Percentiles rank a stretch among this genome's conserved stretches.
Evolutionary conservation across 2,797 vertebrate species (phyloP).

Genomic region (Argya squamiceps): DNA sequence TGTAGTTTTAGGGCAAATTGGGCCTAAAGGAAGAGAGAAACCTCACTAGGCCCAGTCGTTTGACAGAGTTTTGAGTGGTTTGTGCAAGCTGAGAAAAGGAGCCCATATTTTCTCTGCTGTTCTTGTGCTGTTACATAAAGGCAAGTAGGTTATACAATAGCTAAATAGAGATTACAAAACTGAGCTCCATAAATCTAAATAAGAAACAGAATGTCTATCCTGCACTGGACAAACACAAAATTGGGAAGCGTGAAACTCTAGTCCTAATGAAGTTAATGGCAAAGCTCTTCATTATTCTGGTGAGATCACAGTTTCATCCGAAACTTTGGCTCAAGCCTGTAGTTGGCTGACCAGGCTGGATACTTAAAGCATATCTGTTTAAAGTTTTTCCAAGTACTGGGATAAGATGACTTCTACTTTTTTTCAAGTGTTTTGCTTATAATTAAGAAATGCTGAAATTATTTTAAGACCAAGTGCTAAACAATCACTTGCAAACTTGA

Average conservation of each 20-base stretch:
- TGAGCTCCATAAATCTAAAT: slow-evolving; percentile 5
- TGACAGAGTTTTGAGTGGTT: neutral
- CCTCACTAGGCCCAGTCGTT: neutral
- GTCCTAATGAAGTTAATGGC: slow-evolving; percentile 16
- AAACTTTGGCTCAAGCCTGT: neutral
- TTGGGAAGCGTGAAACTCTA: neutral
- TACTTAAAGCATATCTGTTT: neutral
- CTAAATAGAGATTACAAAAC: slow-evolving; percentile 20
- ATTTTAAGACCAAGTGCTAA: neutral
- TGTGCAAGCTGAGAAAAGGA: neutral
- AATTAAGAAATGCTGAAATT: neutral
- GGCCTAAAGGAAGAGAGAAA: neutral
- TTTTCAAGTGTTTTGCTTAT: neutral
- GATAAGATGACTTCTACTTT: neutral
- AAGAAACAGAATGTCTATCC: slow-evolving; percentile 5
- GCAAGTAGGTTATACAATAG: slow-evolving; percentile 5
- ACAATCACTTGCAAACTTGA: neutral
- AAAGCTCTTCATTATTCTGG: neutral
- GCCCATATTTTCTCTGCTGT: neutral
- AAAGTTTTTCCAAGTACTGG: neutral
- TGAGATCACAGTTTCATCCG: neutral
- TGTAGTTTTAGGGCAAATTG: neutral
- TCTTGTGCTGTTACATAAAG: neutral
- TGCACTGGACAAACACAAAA: neutral
- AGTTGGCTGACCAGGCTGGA: neutral